Conservation (phyloP, 2,113 vertebrate genomes). For the Cacatua alba region DNA sequence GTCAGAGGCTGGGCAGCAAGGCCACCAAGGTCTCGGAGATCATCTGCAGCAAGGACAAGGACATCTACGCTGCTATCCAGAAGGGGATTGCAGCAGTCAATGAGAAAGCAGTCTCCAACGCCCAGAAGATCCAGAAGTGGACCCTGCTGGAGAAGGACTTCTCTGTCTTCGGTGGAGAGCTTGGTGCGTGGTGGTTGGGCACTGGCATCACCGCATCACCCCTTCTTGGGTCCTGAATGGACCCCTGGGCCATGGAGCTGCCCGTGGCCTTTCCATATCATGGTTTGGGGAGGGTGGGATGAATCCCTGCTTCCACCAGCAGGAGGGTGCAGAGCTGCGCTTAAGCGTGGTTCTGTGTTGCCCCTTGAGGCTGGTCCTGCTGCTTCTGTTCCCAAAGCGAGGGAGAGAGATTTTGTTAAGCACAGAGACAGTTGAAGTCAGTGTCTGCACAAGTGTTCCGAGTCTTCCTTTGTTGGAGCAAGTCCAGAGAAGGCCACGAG, state of each 20-base stretch:
- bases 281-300: background rate
- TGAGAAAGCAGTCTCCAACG: constrained; percentile 77
- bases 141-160: constrained; percentile 87
- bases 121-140: constrained; percentile 92
- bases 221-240: accelerated
- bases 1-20: constrained; percentile 82
- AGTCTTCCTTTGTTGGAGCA: background rate
- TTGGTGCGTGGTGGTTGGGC: constrained; percentile 78
- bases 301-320: background rate
- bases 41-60: constrained; percentile 71
- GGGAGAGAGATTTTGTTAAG: background rate
- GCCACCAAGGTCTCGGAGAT: constrained; percentile 81
- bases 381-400: background rate
- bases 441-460: accelerated
- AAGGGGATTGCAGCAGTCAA: constrained; percentile 84
- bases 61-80: constrained; percentile 81
- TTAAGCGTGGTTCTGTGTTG: accelerated
- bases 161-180: constrained; percentile 83
- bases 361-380: background rate
- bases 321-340: accelerated
- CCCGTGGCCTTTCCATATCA: accelerated
- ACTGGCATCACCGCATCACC: accelerated
- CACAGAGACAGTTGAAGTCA: background rate
- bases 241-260: accelerated
- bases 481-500: background rate